Percentiles rank a stretch among this genome's conserved stretches.
Evolutionary conservation across 1,140 invertebrate genomes (phyloP).

Genomic region (Zaprionus nigranus): DNA sequence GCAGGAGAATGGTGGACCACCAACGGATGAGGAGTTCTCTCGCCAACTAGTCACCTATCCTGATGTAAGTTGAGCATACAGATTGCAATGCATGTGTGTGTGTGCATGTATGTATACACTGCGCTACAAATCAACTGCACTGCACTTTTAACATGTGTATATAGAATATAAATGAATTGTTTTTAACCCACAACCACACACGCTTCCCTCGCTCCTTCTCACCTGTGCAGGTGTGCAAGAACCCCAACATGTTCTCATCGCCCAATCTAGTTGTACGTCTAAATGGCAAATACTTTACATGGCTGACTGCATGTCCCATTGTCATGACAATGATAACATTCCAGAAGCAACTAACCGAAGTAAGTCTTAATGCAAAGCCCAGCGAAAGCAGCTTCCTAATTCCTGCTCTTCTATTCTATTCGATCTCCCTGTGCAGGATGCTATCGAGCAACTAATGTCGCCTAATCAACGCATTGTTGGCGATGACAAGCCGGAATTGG

Average conservation of each 20-base stretch:
- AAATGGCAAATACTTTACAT: conserved; percentile 94
- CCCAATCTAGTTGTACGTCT: conserved; percentile 95
- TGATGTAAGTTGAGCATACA: conserved; percentile 70
- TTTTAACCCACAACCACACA: conserved; percentile 31
- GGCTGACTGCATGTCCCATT: conserved; percentile 94
- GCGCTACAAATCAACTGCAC: conserved; percentile 41
- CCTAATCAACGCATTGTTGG: conserved; percentile 30
- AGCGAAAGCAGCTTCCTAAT: neutral
- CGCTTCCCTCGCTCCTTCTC: conserved; percentile 25
- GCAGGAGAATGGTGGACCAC: conserved; percentile 86
- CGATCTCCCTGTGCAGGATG: conserved; percentile 62
- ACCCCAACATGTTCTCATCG: conserved; percentile 91
- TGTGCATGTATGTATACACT: conserved; percentile 47
- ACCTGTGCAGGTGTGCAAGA: conserved; percentile 88
- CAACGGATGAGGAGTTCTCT: conserved; percentile 89
- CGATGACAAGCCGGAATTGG: conserved; percentile 69
- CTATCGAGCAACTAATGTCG: conserved; percentile 77
- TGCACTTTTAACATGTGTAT: conserved; percentile 27
- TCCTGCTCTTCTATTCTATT: neutral
- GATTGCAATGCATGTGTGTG: conserved; percentile 14
- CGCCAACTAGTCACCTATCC: conserved; percentile 88
- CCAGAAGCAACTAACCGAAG: conserved; percentile 89
- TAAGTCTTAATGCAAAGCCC: conserved; percentile 61
- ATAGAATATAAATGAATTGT: conserved; percentile 11
- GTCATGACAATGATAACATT: conserved; percentile 93